A percentile compares a stretch with the other conserved stretches of the same genome.
Evolutionary conservation across 1,140 invertebrate species (phyloP).

Genomic region (Ctenoplectra terminalis): DNA sequence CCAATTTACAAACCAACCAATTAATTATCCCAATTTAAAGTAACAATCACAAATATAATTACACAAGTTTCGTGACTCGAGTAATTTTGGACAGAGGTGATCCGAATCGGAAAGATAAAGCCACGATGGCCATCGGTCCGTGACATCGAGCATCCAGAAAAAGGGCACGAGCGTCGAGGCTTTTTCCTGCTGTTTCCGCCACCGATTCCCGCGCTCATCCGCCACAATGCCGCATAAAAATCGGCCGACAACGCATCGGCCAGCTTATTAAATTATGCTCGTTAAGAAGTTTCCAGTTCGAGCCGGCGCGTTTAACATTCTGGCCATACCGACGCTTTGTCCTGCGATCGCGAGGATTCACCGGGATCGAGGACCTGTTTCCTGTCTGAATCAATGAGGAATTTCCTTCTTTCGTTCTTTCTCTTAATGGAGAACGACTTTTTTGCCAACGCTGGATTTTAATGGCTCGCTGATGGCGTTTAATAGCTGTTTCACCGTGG

Average conservation of each 20-base stretch:
- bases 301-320: slow-evolving; percentile 36
- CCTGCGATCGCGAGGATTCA: background rate
- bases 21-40: background rate
- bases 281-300: slow-evolving; percentile 29
- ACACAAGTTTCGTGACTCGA: background rate
- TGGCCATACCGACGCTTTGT: slow-evolving; percentile 23
- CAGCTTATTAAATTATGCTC: slow-evolving; percentile 44
- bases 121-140: slow-evolving; percentile 2
- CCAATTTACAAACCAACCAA: background rate
- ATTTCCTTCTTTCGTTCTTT: slow-evolving; percentile 8
- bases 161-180: slow-evolving; percentile 26
- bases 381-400: background rate
- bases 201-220: slow-evolving; percentile 13
- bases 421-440: background rate
- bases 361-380: background rate
- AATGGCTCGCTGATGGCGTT: background rate
- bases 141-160: slow-evolving; percentile 22
- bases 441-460: background rate
- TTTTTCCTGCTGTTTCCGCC: slow-evolving; percentile 5
- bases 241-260: background rate
- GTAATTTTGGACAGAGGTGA: background rate
- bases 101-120: background rate
- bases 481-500: background rate
- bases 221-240: slow-evolving; percentile 38
- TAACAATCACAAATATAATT: background rate